Conservation (phyloP, 2,797 vertebrate genomes). For the Alcedo quadribrachys region DNA sequence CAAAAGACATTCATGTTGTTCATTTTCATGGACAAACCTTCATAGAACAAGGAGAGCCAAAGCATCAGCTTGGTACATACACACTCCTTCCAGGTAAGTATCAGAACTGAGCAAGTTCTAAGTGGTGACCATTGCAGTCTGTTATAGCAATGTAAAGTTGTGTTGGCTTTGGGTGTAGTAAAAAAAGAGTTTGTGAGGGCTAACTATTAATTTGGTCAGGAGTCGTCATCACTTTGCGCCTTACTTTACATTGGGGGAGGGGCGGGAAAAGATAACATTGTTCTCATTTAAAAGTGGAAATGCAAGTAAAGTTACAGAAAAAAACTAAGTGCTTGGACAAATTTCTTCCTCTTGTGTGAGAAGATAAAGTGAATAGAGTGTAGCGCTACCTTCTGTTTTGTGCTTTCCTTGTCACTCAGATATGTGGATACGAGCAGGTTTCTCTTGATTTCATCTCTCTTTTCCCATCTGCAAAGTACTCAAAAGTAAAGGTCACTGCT, state of each 20-base stretch:
- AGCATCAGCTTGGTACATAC: constrained; percentile 85
- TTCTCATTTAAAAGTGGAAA: background rate
- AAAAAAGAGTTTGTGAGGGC: background rate
- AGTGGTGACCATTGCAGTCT: background rate
- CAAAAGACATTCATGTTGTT: constrained; percentile 88
- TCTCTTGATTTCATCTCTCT: background rate
- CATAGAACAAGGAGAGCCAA: constrained; percentile 80
- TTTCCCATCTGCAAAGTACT: background rate
- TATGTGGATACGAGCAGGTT: background rate
- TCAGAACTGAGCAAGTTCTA: background rate
- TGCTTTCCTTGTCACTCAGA: background rate
- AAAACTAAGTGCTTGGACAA: background rate
- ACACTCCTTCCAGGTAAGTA: constrained; percentile 89
- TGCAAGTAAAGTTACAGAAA: background rate
- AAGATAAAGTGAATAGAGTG: background rate
- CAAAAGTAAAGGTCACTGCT: background rate
- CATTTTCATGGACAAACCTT: constrained; percentile 96
- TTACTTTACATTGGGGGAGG: background rate
- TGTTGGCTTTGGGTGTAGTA: background rate
- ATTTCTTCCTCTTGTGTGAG: background rate
- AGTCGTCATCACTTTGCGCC: background rate
- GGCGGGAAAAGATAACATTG: background rate
- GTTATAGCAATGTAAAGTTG: background rate
- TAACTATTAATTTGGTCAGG: background rate
- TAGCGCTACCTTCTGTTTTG: background rate